A percentile compares a stretch with the other conserved stretches of the same genome.
These are phyloP conservation scores for Sitobion miscanthi DNA, from an alignment of 1,140 invertebrate genomes.

Conservation along the genomic window DNA sequence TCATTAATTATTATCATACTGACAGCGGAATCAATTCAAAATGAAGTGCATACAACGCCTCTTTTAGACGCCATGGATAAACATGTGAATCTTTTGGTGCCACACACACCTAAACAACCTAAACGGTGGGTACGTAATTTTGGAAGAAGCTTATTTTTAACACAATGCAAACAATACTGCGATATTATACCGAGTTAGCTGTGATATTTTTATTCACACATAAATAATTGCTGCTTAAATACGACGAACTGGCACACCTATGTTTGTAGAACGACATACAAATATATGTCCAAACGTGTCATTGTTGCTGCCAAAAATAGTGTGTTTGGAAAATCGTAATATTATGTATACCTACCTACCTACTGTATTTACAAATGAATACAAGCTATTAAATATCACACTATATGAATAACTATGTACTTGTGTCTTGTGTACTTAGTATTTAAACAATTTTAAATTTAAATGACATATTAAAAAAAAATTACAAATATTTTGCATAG, in stretches of 20 bases:
- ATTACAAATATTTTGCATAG: neutral
- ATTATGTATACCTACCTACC: neutral
- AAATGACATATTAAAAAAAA: neutral
- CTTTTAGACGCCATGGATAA: neutral
- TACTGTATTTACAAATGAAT: constrained; percentile 34
- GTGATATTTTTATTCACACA: constrained; percentile 24
- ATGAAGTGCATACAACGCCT: neutral
- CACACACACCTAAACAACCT: no score
- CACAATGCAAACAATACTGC: neutral
- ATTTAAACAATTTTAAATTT: constrained; percentile 13
- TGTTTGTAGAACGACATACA: constrained; percentile 10
- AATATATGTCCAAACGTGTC: constrained; percentile 6
- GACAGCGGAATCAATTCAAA: neutral
- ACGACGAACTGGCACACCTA: neutral
- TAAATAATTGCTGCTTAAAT: constrained; percentile 18
- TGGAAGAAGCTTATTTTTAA: neutral
- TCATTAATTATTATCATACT: neutral
- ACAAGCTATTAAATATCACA: neutral
- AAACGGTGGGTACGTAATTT: neutral
- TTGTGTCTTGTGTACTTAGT: neutral
- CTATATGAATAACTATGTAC: neutral
- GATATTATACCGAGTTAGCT: neutral
- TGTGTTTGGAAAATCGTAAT: neutral
- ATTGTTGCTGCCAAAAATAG: constrained; percentile 21
- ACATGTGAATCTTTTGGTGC: no score